These are phyloP conservation scores for Musca domestica DNA, from an alignment of 1,140 invertebrate genomes.

Conservation along the genomic window DNA sequence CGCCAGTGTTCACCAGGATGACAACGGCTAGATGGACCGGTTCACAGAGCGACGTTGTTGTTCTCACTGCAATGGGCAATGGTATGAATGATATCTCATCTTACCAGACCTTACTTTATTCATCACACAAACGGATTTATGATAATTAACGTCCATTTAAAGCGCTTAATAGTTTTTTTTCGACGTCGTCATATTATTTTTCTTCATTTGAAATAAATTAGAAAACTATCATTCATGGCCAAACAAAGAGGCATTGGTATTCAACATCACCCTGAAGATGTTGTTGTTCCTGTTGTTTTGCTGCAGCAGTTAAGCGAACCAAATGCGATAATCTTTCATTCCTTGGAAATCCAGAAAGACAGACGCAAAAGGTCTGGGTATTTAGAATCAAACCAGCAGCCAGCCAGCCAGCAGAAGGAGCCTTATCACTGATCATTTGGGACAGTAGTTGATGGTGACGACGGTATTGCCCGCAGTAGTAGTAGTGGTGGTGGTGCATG, in stretches of 20 bases:
- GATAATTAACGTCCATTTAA: constrained; percentile 18
- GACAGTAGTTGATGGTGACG: too few species aligned
- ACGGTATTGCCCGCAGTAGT: too few species aligned
- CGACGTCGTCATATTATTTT: neutral
- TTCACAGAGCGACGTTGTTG: too few species aligned
- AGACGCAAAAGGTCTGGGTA: neutral
- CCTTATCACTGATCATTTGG: too few species aligned
- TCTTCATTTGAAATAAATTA: constrained; percentile 6
- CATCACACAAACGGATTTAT: constrained; percentile 1
- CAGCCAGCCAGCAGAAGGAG: too few species aligned
- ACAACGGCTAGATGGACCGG: too few species aligned
- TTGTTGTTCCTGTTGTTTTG: neutral
- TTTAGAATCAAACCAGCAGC: neutral
- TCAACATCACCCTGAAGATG: too few species aligned
- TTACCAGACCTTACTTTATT: neutral
- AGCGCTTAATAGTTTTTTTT: constrained; percentile 13
- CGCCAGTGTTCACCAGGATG: too few species aligned
- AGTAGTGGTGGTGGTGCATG: too few species aligned
- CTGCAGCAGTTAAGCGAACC: neutral
- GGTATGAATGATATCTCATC: too few species aligned
- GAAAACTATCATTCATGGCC: constrained; percentile 7
- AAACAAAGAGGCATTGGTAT: too few species aligned
- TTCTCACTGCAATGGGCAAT: too few species aligned
- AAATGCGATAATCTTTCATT: constrained; percentile 15
- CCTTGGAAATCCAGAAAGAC: neutral